Percentiles rank a stretch among this genome's conserved stretches.
phyloP scores from a whole-genome alignment of 2,888 invertebrate genomes.

The Philopedon plagiatum region DNA sequence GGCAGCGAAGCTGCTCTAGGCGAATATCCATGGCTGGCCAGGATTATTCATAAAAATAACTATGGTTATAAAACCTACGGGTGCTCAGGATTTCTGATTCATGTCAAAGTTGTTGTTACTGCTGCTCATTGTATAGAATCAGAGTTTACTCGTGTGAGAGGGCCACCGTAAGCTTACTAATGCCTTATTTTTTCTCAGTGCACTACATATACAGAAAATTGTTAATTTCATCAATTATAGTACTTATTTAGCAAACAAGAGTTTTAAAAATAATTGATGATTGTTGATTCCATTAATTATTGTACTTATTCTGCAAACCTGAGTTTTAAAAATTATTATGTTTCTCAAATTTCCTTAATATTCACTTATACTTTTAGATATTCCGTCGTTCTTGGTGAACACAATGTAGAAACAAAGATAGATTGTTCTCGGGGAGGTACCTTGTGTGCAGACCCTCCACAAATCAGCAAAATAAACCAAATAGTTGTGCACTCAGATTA shows the following conservation, averaged over 20 bases:
- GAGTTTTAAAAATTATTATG: too few species aligned
- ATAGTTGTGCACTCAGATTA: constrained; percentile 69
- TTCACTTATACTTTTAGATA: constrained; percentile 62
- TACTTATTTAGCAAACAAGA: too few species aligned
- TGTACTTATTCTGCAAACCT: too few species aligned
- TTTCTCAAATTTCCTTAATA: too few species aligned
- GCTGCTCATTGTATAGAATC: constrained; percentile 71
- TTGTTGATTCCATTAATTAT: too few species aligned
- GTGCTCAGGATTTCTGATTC: constrained; percentile 72
- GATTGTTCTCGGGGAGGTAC: constrained; percentile 68
- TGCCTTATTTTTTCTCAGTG: constrained; percentile 8
- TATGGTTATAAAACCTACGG: constrained; percentile 60
- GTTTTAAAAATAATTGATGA: too few species aligned
- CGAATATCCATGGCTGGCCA: constrained; percentile 73
- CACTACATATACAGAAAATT: too few species aligned
- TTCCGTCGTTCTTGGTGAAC: constrained; percentile 69
- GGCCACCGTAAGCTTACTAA: constrained; percentile 54
- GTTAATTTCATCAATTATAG: too few species aligned
- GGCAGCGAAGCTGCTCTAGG: constrained; percentile 68
- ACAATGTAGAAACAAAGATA: constrained; percentile 66
- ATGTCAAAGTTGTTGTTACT: constrained; percentile 71
- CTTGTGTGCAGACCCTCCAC: constrained; percentile 67
- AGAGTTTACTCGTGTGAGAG: constrained; percentile 48
- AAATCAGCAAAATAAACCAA: constrained; percentile 66
- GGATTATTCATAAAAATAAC: constrained; percentile 68